Evolutionary conservation across 2,888 invertebrate genomes (phyloP).

Genomic region (Odontocolon sp.): DNA sequence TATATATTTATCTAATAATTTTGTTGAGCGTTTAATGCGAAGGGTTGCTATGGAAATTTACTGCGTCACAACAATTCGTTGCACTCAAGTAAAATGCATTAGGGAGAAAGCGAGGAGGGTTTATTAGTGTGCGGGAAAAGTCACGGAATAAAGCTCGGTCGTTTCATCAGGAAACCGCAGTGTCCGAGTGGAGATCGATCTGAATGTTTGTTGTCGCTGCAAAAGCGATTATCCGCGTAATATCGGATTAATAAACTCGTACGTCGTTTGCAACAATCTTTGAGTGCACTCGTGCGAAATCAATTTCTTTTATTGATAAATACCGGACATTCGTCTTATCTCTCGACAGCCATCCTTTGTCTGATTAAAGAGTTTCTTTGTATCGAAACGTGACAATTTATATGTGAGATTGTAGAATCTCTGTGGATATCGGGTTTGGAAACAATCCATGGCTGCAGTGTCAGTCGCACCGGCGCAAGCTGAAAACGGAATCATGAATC

Average conservation of each 20-base stretch:
- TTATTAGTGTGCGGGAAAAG: background rate
- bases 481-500: slow-evolving; percentile 61
- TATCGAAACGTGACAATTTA: slow-evolving; percentile 7
- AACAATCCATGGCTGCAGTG: slow-evolving; percentile 57
- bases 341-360: background rate
- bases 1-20: background rate
- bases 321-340: slow-evolving; percentile 9
- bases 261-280: background rate
- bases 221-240: background rate
- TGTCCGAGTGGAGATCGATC: slow-evolving; percentile 11
- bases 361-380: background rate
- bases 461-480: slow-evolving; percentile 59
- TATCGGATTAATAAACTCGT: background rate
- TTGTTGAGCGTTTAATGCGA: slow-evolving; percentile 14
- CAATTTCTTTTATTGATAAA: slow-evolving; percentile 1
- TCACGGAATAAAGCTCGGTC: background rate
- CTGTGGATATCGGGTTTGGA: background rate
- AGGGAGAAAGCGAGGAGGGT: slow-evolving; percentile 9
- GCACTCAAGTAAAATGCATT: slow-evolving; percentile 12
- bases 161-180: slow-evolving; percentile 6
- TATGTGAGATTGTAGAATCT: background rate
- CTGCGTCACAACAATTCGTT: slow-evolving; percentile 48
- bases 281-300: background rate
- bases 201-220: background rate
- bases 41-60: slow-evolving; percentile 52